phyloP scores from a whole-genome alignment of 2,797 vertebrate genomes.

The Muscicapa striata region DNA sequence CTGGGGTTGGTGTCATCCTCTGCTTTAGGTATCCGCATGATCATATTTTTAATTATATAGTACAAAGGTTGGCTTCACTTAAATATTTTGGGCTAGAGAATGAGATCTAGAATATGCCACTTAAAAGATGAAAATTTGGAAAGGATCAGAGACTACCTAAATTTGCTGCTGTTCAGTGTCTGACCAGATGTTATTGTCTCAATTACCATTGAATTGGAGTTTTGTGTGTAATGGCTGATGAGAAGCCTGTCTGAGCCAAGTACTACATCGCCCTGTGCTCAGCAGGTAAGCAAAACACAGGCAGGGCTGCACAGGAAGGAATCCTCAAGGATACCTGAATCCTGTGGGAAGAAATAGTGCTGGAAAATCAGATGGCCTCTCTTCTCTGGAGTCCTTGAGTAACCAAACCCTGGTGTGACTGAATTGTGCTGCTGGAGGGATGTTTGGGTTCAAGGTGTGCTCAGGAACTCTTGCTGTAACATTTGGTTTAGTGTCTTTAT shows the following conservation, averaged over 20 bases:
- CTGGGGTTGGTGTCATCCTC: not conserved
- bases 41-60: not conserved
- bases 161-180: not conserved
- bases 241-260: not conserved
- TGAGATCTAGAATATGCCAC: not conserved
- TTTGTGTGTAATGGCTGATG: not conserved
- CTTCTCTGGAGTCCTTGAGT: not conserved
- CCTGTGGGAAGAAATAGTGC: not conserved
- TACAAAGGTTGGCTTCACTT: not conserved
- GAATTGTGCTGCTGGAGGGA: not conserved
- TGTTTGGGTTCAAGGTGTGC: too few relatives aligned
- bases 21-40: not conserved
- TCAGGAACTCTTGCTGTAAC: not conserved
- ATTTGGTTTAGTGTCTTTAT: not conserved
- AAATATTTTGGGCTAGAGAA: not conserved
- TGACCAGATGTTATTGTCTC: not conserved
- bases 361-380: not conserved
- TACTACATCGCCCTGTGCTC: fast-evolving
- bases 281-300: not conserved
- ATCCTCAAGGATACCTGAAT: not conserved
- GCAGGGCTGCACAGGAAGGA: not conserved
- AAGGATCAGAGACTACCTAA: not conserved
- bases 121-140: not conserved
- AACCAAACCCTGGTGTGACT: fast-evolving
- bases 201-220: not conserved